Evolutionary conservation across 2,797 vertebrate species (phyloP), one percentile per base, ranked within the genome.

Genomic region (Rhinophrynus dorsalis): DNA sequence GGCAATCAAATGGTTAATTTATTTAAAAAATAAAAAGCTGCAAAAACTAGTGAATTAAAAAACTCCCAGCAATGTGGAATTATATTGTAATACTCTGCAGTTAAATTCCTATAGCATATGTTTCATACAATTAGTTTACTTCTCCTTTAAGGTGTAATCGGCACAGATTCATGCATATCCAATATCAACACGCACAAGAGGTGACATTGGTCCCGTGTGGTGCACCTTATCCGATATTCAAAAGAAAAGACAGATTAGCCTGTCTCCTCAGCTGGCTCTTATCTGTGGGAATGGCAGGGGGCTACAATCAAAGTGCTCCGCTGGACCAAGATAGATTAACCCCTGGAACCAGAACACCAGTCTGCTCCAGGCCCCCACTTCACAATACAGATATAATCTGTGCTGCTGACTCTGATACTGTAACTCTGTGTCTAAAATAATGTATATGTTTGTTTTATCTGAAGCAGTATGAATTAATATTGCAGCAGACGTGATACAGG

Each of bases 291-390:
- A 73, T 75, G 76, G 76, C 81, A 79, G 76, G 74, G 73, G 77
- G 80, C 78, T 74, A 70, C 83, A 82, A 86, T 88, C 86, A 83
- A 83, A 79, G 79, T 68, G 65, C 76, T 67, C 68, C 5, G 71
- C 76, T n/a, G 60, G 74, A 75, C 80, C 79, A 74, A 67, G 44
- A 18, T 75, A 83, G 89, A 87, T 89, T 88, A 90, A 86, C 85
- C 83, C 76, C 70, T 62, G 77, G 78, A 82, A 78, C 67, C 59
- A 75, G 78, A 70, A 79, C 76, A 82, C 81, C 83, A 77, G 79
- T 75, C 77, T 71, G 0, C 2, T 70, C 17, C 12, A 75, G 78
- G 77, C 77, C 78, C 40, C 82, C 74, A 68, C 74, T 75, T 74
- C 50, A 0, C 60, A 77, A 74, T 78, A 83, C 81, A 64, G 68